These are phyloP conservation scores for Drosophila erecta DNA, from an alignment of 1,140 invertebrate genomes.

Conservation along the genomic window DNA sequence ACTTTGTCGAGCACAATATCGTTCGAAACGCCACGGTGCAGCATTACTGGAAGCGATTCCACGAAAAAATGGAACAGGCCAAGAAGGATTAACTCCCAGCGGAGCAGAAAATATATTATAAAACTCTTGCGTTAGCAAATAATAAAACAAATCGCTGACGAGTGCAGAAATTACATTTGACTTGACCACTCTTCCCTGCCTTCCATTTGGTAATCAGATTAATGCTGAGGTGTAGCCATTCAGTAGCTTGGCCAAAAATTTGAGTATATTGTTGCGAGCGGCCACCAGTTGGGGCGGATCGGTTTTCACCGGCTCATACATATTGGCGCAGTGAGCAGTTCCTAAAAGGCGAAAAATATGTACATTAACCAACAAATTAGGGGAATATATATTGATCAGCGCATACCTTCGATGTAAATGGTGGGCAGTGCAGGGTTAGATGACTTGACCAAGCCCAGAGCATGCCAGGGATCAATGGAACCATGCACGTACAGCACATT, in stretches of 20 bases:
- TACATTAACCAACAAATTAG: not conserved
- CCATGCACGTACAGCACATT: constrained; percentile 95
- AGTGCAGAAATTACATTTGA: constrained; percentile 19
- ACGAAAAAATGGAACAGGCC: constrained; percentile 73
- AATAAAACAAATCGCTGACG: constrained; percentile 35
- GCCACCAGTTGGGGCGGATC: constrained; percentile 88
- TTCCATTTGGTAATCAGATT: constrained; percentile 15
- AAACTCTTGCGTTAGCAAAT: constrained; percentile 8
- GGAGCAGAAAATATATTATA: constrained; percentile 11
- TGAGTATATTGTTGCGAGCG: constrained; percentile 87
- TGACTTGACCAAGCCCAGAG: constrained; percentile 89
- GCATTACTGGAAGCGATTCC: constrained; percentile 73
- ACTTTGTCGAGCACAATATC: constrained; percentile 61
- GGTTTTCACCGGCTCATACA: constrained; percentile 89
- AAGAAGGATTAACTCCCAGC: constrained; percentile 59
- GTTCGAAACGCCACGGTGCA: constrained; percentile 58
- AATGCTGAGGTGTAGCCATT: constrained; percentile 45
- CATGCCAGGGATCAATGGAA: constrained; percentile 97
- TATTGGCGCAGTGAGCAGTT: constrained; percentile 92
- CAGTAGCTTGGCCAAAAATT: constrained; percentile 85
- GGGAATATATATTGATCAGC: not conserved
- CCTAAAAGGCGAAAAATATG: constrained; percentile 84
- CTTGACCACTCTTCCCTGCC: not conserved
- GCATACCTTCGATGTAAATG: constrained; percentile 89
- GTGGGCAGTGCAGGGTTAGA: constrained; percentile 86